Base-by-base conservation (phyloP, 92 coral and sea anemone species). In the Nematostella vectensis region DNA sequence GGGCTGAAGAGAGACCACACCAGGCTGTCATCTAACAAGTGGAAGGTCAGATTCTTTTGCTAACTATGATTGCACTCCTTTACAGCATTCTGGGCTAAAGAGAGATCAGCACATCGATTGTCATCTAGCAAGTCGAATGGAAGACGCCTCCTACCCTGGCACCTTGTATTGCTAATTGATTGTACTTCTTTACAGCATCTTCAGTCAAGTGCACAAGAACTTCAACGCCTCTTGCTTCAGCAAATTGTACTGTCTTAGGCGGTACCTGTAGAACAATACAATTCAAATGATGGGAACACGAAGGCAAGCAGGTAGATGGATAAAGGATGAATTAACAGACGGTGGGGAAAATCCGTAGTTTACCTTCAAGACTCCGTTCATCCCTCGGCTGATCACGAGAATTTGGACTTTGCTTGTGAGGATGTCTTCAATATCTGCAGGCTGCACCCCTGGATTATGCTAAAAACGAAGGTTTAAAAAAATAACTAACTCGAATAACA, bases 371-470 rank as follows among this genome's bases (percentile, higher is more conserved):
- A 60, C 69, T 2, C 76, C 76, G 28, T 60, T 61, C 68, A 60
- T 70, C 3, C 76, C 76, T 11, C 61, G 44, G 50, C 76, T 70
- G n/a, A 70, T 70, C 2, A 70, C 45, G 20, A 70, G 56, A 15
- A 56, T 42, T 11, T 38, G 25, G 2, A 70, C n/a, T 1, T 58
- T 54, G 16, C 53, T 53, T 3, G 69, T 50, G 10, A 70, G 62
- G 31, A 70, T 70, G 24, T 70, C 76, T 25, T 60, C 37, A 2
- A 70, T 53, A 37, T 70, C 76, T 9, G 43, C 76, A 31, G 69
- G 76, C 68, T 70, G 69, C 15, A 70, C 76, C 6, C 76, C 76
- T 21, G 76, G 69, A 18, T 11, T n/a, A 38, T 70, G 76, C 76
- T 70, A 31, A 38, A 18, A 21, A 57, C n/a, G n/a, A n/a, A n/a